Evolutionary conservation across 1,140 invertebrate genomes (phyloP).

Genomic region (Eumeta japonica): DNA sequence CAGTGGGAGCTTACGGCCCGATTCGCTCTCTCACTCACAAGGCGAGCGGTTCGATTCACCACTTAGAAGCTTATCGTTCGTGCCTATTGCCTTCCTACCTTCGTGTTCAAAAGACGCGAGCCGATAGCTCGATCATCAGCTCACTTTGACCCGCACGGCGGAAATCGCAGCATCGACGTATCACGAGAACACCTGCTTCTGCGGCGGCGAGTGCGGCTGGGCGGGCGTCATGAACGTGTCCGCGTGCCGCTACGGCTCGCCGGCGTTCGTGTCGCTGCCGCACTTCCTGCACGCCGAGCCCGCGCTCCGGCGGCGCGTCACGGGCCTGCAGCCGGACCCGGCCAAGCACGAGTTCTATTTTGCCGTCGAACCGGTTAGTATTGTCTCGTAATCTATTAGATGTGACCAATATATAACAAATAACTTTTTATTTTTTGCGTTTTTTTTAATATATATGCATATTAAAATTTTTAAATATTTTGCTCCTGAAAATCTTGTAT

Average conservation of each 20-base stretch:
- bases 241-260: constrained; percentile 70
- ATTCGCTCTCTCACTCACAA: no score
- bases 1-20: no score
- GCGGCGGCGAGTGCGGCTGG: constrained; percentile 68
- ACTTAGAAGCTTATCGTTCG: no score
- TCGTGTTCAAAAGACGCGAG: no score
- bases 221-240: constrained; percentile 70
- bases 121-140: not conserved
- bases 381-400: constrained; percentile 1
- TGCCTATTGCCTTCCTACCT: no score
- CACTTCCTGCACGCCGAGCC: constrained; percentile 83
- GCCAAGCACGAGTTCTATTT: constrained; percentile 69
- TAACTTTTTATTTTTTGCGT: not conserved
- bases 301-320: constrained; percentile 62
- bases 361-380: constrained; percentile 65
- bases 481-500: constrained; percentile 1
- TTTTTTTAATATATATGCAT: not conserved
- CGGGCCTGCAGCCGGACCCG: constrained; percentile 69
- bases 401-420: constrained; percentile 2
- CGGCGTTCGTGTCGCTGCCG: constrained; percentile 79
- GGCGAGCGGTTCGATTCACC: no score
- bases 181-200: constrained; percentile 69
- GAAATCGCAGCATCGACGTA: constrained; percentile 21
- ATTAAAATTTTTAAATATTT: not conserved
- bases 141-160: not conserved